Evolutionary conservation across 2,797 vertebrate genomes (phyloP), one percentile per base, ranked within the genome.

Genomic region (Acrossocheilus wenchowensis): DNA sequence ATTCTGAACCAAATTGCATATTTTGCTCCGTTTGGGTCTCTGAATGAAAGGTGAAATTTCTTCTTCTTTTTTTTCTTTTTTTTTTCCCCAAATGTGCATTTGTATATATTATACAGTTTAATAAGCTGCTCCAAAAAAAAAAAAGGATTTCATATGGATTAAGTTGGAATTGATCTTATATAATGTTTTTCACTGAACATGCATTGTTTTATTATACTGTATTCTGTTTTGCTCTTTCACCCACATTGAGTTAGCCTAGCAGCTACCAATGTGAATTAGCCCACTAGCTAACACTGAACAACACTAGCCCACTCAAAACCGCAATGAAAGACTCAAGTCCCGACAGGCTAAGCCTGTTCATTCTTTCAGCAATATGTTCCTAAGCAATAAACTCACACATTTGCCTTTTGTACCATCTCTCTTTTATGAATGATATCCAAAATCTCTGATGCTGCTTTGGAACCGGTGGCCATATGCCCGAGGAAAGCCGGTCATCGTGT

Each of bases 401-500:
- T 66, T 75, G 21, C 57, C 9, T 64, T 52, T 84, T 36, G 43
- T 77, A 14, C 21, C 72, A 77, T 36, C 10, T 39, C 3, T 41
- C n/a, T 78, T 36, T 78, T 69, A 14, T 78, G 36, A 66, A 34
- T n/a, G 1, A 66, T 69, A 3, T 82, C 45, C 21, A 39, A 68
- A 30, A 21, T 84, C 57, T 52, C 41, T 43, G 14, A 19, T 34
- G 57, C 57, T 39, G 23, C 17, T 54, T 71, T n/a, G 26, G 17
- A 71, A 57, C 15, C 19, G 2, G 30, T 79, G 84, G 77, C 26
- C 3, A 2, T 23, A 39, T 60, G 12, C 84, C 77, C 2, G 23
- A 86, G 41, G 52, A 62, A 80, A 86, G n/a, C 78, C 52, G 26
- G 26, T 73, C 52, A 19, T 48, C 9, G 21, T 48, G 77, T 60